Evolutionary conservation across 2,113 vertebrate species (phyloP).

Genomic region (Vidua macroura): DNA sequence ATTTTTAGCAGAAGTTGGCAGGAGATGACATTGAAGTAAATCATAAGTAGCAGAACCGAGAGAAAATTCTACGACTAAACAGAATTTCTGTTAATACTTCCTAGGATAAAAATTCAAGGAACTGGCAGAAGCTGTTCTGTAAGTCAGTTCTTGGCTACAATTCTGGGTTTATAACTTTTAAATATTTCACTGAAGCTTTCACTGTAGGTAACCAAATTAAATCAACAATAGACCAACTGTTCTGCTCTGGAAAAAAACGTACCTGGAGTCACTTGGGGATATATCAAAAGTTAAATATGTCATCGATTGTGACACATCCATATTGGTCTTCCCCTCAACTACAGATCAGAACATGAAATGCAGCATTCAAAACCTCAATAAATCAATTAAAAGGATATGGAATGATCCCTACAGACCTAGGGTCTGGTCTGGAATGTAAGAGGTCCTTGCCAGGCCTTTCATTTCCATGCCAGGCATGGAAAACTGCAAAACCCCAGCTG

Average conservation of each 20-base stretch:
- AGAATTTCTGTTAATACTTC: constrained; percentile 16
- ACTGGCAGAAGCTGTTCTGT: neutral
- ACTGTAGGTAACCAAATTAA: neutral
- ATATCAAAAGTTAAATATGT: neutral
- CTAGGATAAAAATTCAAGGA: neutral
- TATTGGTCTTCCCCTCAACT: neutral
- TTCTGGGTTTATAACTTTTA: neutral
- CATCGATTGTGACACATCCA: neutral
- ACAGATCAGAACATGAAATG: neutral
- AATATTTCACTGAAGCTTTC: constrained; percentile 14
- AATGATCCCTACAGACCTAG: neutral
- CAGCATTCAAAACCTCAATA: neutral
- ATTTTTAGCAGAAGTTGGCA: constrained; percentile 41
- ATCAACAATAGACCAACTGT: neutral
- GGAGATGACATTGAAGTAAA: neutral
- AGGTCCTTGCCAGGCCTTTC: neutral
- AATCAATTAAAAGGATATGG: neutral
- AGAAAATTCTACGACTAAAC: neutral
- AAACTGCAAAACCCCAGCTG: neutral
- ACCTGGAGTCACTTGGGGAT: neutral
- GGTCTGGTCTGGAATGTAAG: neutral
- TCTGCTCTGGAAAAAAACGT: neutral
- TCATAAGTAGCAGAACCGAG: constrained; percentile 10
- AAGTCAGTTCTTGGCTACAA: constrained; percentile 3
- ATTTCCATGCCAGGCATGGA: neutral